Percentiles rank a stretch among this genome's conserved stretches.
phyloP scores from a whole-genome alignment of 2,113 vertebrate genomes.

The Fulmarus glacialis region DNA sequence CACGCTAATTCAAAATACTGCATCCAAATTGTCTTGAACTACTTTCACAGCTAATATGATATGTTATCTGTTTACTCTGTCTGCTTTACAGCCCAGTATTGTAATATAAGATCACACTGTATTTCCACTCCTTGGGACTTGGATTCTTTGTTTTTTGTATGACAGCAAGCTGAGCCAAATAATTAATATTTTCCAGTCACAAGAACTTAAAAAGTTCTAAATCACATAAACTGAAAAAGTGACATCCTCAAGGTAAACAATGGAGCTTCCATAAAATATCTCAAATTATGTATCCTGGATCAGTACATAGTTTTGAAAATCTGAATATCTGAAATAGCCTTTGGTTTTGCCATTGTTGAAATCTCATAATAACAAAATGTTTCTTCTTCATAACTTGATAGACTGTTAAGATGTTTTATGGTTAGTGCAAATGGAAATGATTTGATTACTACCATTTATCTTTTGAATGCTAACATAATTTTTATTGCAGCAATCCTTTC shows the following conservation, averaged over 20 bases:
- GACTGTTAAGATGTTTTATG: neutral
- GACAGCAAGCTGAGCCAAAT: neutral
- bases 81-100: neutral
- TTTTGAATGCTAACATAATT: neutral
- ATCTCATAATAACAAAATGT: neutral
- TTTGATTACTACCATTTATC: neutral
- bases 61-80: neutral
- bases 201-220: neutral
- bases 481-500: neutral
- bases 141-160: neutral
- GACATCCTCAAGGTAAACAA: neutral
- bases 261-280: neutral
- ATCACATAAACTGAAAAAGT: neutral
- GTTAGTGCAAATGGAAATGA: rapidly evolving
- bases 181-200: neutral
- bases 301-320: neutral
- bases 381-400: neutral
- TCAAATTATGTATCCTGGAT: neutral
- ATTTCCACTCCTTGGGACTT: neutral
- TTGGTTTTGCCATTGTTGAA: neutral
- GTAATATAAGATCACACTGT: neutral
- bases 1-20: neutral
- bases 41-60: rapidly evolving
- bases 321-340: neutral
- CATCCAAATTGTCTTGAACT: neutral